Evolutionary conservation across 2,888 invertebrate genomes (phyloP).

Genomic region (Acrocera orbiculus): DNA sequence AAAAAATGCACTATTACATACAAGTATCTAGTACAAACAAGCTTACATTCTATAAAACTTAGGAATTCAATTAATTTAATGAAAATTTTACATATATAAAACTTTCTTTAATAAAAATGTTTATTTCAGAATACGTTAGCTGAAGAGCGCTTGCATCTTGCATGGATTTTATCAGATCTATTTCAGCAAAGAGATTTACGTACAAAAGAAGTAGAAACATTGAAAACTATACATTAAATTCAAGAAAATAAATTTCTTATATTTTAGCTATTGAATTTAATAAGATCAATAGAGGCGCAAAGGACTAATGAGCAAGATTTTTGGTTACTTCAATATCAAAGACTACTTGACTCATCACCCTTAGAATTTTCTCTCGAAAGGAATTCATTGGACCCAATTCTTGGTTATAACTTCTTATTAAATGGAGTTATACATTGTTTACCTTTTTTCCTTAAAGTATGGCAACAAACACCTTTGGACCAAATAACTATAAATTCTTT

Average conservation of each 20-base stretch:
- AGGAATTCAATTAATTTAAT: no score
- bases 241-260: no score
- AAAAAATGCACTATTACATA: no score
- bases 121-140: constrained; percentile 45
- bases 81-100: no score
- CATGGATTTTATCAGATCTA: constrained; percentile 47
- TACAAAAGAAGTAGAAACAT: constrained; percentile 28
- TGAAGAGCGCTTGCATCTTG: constrained; percentile 47
- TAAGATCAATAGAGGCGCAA: constrained; percentile 52
- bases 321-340: constrained; percentile 69
- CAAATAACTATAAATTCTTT: constrained; percentile 39
- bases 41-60: no score
- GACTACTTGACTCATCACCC: constrained; percentile 58
- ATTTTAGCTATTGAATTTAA: constrained; percentile 45
- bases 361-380: constrained; percentile 42
- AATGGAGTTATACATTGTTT: constrained; percentile 59
- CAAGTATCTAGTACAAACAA: no score
- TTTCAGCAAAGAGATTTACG: constrained; percentile 49
- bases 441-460: constrained; percentile 39
- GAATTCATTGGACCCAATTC: constrained; percentile 42
- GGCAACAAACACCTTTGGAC: constrained; percentile 15
- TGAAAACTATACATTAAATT: no score
- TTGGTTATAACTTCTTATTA: constrained; percentile 50
- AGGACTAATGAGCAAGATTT: constrained; percentile 38
- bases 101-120: no score